phyloP scores from a whole-genome alignment of 2,888 invertebrate species.

The Alloscopus bannaensis region DNA sequence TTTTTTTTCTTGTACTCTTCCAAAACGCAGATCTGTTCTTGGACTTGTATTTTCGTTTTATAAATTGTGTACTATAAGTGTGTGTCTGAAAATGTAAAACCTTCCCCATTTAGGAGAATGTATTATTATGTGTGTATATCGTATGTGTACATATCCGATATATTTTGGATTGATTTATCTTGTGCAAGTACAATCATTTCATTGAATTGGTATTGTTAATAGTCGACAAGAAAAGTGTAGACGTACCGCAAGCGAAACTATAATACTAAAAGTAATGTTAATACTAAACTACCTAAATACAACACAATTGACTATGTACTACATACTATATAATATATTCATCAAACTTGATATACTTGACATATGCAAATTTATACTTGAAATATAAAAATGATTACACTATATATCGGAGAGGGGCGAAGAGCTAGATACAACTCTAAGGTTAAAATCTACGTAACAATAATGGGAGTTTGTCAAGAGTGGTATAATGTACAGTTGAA shows the following conservation, averaged over 20 bases:
- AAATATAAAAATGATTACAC: conserved; percentile 12
- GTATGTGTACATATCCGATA: conserved; percentile 1
- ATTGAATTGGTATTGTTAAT: conserved; percentile 50
- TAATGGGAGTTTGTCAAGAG: conserved; percentile 35
- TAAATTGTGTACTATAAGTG: too few species aligned
- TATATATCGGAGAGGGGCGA: too few species aligned
- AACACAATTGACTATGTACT: conserved; percentile 6
- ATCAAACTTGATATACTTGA: conserved; percentile 51
- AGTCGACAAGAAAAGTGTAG: conserved; percentile 18
- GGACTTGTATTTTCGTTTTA: too few species aligned
- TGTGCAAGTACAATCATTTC: conserved; percentile 62
- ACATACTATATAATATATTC: conserved; percentile 27
- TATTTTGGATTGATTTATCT: conserved; percentile 41
- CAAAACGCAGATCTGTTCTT: too few species aligned
- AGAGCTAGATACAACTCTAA: conserved; percentile 46
- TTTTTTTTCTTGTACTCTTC: too few species aligned
- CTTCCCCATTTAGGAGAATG: too few species aligned
- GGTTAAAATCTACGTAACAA: conserved; percentile 42
- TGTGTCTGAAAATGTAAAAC: too few species aligned
- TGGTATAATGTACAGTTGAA: conserved; percentile 51
- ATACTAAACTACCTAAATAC: conserved; percentile 18
- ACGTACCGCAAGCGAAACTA: conserved; percentile 1
- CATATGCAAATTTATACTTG: conserved; percentile 62
- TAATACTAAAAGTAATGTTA: background rate
- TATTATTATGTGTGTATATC: too few species aligned